Conservation (phyloP, 2,888 invertebrate genomes). For the Crocallis elinguaria region DNA sequence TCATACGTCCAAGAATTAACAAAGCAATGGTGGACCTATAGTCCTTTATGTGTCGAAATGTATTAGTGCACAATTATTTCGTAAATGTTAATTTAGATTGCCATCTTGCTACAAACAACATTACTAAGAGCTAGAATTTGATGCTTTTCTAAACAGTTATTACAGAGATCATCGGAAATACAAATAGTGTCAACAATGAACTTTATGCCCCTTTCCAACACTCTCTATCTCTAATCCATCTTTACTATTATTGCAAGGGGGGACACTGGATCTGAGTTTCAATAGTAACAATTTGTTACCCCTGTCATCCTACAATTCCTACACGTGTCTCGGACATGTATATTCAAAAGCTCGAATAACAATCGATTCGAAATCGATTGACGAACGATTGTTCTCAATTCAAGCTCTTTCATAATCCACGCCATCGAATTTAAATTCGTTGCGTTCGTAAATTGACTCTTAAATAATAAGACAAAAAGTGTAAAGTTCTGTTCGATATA, state of each 20-base stretch:
- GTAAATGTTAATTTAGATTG: no score
- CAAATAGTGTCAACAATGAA: slow-evolving; percentile 27
- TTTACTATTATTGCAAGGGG: slow-evolving; percentile 38
- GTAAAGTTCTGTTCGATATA: slow-evolving; percentile 24
- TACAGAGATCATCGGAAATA: slow-evolving; percentile 14
- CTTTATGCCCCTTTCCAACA: slow-evolving; percentile 29
- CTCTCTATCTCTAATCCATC: slow-evolving; percentile 39
- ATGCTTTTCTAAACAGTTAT: background rate
- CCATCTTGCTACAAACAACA: background rate
- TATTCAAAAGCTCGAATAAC: slow-evolving; percentile 33
- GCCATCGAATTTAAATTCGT: slow-evolving; percentile 21
- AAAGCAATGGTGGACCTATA: no score
- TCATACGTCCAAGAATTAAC: no score
- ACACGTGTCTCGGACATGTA: slow-evolving; percentile 51
- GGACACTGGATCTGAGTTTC: slow-evolving; percentile 32
- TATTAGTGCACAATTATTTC: no score
- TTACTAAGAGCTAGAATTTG: background rate
- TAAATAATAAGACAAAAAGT: slow-evolving; percentile 27
- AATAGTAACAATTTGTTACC: slow-evolving; percentile 50
- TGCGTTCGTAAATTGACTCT: slow-evolving; percentile 21
- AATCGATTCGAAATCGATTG: slow-evolving; percentile 31
- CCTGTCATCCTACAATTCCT: slow-evolving; percentile 41
- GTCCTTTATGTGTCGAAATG: no score
- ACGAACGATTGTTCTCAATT: slow-evolving; percentile 28
- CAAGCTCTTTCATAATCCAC: slow-evolving; percentile 25